Conservation (phyloP, 2,888 invertebrate species). For the Yponomeuta sedellus region DNA sequence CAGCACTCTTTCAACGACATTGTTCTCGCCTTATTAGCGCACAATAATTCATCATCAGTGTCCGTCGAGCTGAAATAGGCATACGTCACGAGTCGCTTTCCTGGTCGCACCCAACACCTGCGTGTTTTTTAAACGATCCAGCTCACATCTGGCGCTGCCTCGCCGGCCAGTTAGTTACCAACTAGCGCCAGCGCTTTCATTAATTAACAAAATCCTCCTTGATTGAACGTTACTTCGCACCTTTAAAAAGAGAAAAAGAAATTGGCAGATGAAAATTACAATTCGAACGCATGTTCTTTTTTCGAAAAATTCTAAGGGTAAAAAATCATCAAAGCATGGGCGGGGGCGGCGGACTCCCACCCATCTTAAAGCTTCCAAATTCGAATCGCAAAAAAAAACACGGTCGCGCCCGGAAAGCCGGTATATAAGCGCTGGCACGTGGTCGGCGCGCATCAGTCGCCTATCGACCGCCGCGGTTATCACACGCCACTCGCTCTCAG, state of each 20-base stretch:
- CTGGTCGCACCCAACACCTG: background rate
- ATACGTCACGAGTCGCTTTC: background rate
- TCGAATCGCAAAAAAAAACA: slow-evolving; percentile 70
- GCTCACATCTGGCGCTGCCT: background rate
- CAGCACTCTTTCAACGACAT: background rate
- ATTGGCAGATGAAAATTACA: background rate
- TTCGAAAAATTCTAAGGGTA: background rate
- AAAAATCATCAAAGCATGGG: slow-evolving; percentile 25
- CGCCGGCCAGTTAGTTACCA: background rate
- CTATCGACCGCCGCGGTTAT: slow-evolving; percentile 41
- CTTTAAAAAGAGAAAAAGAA: background rate
- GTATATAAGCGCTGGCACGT: slow-evolving; percentile 67
- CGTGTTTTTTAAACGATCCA: background rate
- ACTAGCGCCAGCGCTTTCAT: background rate
- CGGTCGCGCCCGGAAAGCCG: slow-evolving; percentile 54
- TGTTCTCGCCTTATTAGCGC: background rate
- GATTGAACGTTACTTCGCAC: background rate
- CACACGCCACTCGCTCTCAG: slow-evolving; percentile 43
- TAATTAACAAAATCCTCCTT: background rate
- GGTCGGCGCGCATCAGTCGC: slow-evolving; percentile 56
- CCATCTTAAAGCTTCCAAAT: slow-evolving; percentile 74
- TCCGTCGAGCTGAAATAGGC: background rate
- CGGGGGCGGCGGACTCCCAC: slow-evolving; percentile 63
- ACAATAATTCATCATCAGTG: slow-evolving; percentile 1
- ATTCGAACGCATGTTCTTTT: background rate